phyloP scores from a whole-genome alignment of 2,797 vertebrate species.

The Myotis pilosus region DNA sequence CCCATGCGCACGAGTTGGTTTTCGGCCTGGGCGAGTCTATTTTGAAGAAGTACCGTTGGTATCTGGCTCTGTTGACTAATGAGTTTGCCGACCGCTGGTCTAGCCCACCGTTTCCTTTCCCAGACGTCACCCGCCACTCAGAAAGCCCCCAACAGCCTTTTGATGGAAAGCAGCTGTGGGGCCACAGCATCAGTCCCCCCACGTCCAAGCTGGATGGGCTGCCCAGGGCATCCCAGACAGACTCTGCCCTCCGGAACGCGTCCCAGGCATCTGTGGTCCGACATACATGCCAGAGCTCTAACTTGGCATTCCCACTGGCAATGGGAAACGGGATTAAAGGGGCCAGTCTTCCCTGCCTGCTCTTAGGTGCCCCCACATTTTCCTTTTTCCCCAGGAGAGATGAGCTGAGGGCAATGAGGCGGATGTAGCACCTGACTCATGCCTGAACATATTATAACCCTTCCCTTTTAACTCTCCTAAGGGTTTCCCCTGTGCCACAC shows the following conservation, averaged over 20 bases:
- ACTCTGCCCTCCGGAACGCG: background rate
- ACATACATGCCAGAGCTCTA: background rate
- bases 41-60: too few species aligned
- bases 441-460: background rate
- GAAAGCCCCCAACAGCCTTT: background rate
- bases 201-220: background rate
- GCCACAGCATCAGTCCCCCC: background rate
- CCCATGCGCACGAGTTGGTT: too few species aligned
- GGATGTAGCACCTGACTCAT: accelerated
- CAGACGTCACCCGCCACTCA: background rate
- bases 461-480: background rate
- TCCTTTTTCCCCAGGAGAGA: background rate
- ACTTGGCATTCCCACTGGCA: background rate
- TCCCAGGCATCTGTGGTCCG: background rate
- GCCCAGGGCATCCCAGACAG: background rate
- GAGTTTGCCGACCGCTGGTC: too few species aligned
- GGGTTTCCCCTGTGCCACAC: background rate
- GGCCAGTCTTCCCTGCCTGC: background rate
- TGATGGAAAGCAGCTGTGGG: background rate
- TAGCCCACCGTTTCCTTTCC: background rate
- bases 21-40: too few species aligned
- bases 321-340: background rate
- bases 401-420: background rate
- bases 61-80: too few species aligned
- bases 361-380: background rate